Evolutionary conservation across 2,113 vertebrate species (phyloP).

Genomic region (Hippocampus mohnikei): DNA sequence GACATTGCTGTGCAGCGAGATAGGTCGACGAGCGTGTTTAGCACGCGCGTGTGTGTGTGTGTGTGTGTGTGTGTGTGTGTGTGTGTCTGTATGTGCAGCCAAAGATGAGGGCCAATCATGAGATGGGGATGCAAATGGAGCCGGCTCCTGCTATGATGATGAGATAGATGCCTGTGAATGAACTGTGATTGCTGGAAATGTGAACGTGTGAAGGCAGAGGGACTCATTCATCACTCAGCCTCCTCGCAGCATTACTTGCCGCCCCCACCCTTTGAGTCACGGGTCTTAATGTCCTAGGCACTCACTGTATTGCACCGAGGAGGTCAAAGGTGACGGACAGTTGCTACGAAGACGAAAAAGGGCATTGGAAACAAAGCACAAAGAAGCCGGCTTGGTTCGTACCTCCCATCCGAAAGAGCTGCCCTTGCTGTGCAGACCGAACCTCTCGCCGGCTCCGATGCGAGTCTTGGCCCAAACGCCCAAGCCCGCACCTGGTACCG

Average conservation of each 20-base stretch:
- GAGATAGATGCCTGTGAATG: slow-evolving; percentile 34
- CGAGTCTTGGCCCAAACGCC: slow-evolving; percentile 93
- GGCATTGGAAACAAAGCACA: slow-evolving; percentile 1
- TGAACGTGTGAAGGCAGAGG: slow-evolving; percentile 22
- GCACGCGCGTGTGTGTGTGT: background rate
- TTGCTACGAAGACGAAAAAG: background rate
- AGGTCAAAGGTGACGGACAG: slow-evolving; percentile 2
- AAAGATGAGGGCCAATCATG: slow-evolving; percentile 45
- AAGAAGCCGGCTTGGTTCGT: slow-evolving; percentile 51
- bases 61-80: background rate
- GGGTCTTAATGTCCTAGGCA: background rate
- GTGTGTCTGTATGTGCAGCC: slow-evolving; percentile 11
- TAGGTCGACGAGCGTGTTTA: slow-evolving; percentile 35
- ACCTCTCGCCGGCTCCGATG: slow-evolving; percentile 83
- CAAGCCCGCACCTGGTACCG: slow-evolving; percentile 90
- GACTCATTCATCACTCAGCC: slow-evolving; percentile 35
- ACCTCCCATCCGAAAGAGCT: slow-evolving; percentile 96
- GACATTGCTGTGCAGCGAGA: slow-evolving; percentile 47
- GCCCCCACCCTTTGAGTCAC: background rate
- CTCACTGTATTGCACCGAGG: background rate
- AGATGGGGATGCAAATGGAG: slow-evolving; percentile 43
- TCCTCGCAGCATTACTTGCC: slow-evolving; percentile 8
- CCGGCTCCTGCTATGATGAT: slow-evolving; percentile 29
- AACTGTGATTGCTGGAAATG: slow-evolving; percentile 28
- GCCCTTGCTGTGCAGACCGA: slow-evolving; percentile 89